These are phyloP conservation scores for Mareca penelope DNA, from an alignment of 2,797 vertebrate species.

Conservation along the genomic window DNA sequence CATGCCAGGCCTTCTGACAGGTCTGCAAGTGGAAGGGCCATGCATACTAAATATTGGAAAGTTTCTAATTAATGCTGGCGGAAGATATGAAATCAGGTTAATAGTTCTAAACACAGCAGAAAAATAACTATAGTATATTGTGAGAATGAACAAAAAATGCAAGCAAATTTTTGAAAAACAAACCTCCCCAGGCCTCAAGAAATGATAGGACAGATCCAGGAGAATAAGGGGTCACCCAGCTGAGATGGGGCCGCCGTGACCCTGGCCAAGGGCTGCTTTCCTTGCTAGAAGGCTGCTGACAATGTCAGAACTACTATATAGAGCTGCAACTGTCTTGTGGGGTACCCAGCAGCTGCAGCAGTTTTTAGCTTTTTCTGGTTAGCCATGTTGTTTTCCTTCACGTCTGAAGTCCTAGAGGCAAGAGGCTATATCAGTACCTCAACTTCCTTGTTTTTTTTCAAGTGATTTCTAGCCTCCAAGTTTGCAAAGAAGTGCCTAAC, in stretches of 20 bases:
- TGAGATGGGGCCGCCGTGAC: neutral
- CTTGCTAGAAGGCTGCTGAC: neutral
- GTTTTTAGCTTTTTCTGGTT: neutral
- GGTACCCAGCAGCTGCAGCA: neutral
- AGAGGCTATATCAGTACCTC: neutral
- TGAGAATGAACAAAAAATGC: neutral
- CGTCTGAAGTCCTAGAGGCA: neutral
- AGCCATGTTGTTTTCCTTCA: neutral
- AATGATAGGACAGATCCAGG: neutral
- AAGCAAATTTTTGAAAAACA: neutral
- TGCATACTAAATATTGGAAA: neutral
- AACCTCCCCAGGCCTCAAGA: neutral
- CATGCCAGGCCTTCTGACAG: neutral
- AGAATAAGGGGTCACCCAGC: neutral
- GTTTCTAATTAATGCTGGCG: neutral
- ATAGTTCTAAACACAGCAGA: neutral
- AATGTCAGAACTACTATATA: neutral
- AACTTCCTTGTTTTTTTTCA: neutral
- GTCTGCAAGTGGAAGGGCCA: neutral
- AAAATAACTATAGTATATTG: neutral
- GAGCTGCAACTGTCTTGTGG: neutral
- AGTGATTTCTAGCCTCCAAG: neutral
- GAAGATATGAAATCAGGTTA: neutral
- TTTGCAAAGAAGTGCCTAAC: neutral
- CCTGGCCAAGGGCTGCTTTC: neutral